Base-by-base conservation (phyloP, 2,113 vertebrate species). In the Aix galericulata region DNA sequence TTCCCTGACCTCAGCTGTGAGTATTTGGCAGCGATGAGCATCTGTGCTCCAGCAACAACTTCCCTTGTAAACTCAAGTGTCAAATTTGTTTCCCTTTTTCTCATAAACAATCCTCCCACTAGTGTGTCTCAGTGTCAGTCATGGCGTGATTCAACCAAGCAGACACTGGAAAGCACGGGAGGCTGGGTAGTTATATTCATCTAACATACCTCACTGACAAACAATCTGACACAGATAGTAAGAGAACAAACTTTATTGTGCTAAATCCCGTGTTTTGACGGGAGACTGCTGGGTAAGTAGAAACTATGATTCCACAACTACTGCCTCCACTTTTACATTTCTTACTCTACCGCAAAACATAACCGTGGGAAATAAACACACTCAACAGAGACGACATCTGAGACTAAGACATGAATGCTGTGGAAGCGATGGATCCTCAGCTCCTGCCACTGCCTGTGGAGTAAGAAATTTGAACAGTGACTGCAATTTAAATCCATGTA, bases 61-160 rank as follows among this genome's bases (percentile, higher is more conserved):
- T 88, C 55, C 69, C 53, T 79, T 50, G 91, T 94, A 96, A 94
- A 92, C 64, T 88, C 56, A 55, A 94, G 60, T 91, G 91, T 93
- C 94, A 92, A n/a, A 79, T 94, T 96, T 93, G 56, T 94, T 96
- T 97, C 73, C 40, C 22, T 74, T 91, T 88, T 94, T 89, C 93
- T 81, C 66, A 91, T 25, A 92, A 96, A 97, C 94, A 96, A 76
- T 69, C 86, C 75, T 95, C 92, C 95, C 74, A 94, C 89, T 88
- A 72, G 83, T 20, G 44, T 63, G 82, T 85, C 44, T 75, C 1
- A 0, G 66, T 88, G 90, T 92, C 95, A 95, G 72, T 78, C 78
- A 66, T 15, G 73, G 53, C 4, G 0, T 79, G 82, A 94, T 76
- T 94, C 90, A 92, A 92, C 64, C 66, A 80, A 78, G 42, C 60